Evolutionary conservation across 2,888 invertebrate genomes (phyloP).

Genomic region (Neocrepidodera transversa): DNA sequence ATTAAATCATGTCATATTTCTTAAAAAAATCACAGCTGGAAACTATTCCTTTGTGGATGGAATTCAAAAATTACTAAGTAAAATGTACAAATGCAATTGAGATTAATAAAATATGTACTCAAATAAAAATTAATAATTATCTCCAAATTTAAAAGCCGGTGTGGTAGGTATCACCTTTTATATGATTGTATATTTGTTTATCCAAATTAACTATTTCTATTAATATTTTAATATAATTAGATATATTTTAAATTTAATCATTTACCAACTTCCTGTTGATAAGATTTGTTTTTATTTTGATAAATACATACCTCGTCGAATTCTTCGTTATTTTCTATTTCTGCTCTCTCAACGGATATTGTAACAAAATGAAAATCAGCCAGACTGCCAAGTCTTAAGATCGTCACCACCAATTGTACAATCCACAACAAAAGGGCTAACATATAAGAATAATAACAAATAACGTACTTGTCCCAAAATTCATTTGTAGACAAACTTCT

Average conservation of each 20-base stretch:
- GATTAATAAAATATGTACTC: neutral
- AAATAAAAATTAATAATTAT: neutral
- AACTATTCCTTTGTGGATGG: no score
- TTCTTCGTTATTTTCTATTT: conserved; percentile 1
- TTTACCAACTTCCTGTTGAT: no score
- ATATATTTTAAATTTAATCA: no score
- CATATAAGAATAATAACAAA: conserved; percentile 20
- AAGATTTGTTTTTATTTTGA: neutral
- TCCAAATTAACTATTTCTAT: no score
- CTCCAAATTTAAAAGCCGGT: no score
- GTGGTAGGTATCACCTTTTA: no score
- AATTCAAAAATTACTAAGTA: no score
- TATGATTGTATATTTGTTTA: no score
- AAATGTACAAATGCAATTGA: no score
- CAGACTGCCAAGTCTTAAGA: conserved; percentile 22
- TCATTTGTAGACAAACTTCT: neutral
- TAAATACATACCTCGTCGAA: conserved; percentile 10
- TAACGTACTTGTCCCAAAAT: conserved; percentile 21
- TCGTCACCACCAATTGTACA: conserved; percentile 20
- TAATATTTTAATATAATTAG: neutral
- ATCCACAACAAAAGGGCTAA: conserved; percentile 23
- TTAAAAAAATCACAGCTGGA: no score
- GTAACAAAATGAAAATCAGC: conserved; percentile 25
- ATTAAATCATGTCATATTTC: neutral
- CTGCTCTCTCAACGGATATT: conserved; percentile 13